Percentiles rank a stretch among this genome's conserved stretches.
phyloP scores from a whole-genome alignment of 2,888 invertebrate species.

The Troides aeacus region DNA sequence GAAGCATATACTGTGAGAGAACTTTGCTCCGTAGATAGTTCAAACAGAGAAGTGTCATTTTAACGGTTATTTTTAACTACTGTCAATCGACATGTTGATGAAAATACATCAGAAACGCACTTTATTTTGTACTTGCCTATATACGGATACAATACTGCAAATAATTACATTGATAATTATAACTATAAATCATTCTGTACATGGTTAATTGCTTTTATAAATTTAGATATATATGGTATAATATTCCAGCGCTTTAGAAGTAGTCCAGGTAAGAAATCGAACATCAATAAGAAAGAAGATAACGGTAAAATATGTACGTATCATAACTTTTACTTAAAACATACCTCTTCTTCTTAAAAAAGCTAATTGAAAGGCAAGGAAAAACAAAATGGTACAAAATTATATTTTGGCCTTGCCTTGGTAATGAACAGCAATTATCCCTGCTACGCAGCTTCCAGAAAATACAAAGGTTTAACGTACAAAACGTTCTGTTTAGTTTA shows the following conservation, averaged over 20 bases:
- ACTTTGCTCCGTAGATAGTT: neutral
- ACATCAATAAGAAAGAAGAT: no score
- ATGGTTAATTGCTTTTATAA: no score
- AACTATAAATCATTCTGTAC: no score
- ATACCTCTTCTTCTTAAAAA: neutral
- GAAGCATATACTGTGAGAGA: neutral
- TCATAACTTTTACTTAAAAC: no score
- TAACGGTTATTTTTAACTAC: neutral
- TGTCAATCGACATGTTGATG: neutral
- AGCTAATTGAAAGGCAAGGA: constrained; percentile 2
- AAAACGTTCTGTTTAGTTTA: constrained; percentile 3
- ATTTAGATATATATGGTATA: no score
- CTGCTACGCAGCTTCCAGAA: constrained; percentile 8
- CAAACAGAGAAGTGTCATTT: neutral
- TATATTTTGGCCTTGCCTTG: constrained; percentile 1
- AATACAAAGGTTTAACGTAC: constrained; percentile 14
- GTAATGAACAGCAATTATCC: constrained; percentile 15
- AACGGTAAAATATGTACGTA: no score
- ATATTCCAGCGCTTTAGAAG: no score
- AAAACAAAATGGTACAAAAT: constrained; percentile 10
- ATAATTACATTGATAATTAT: no score
- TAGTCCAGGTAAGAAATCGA: no score
- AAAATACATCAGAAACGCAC: neutral
- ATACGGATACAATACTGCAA: no score
- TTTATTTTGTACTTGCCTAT: no score